Evolutionary conservation across 2,113 vertebrate genomes (phyloP).

Genomic region (Dipodomys stephensi): DNA sequence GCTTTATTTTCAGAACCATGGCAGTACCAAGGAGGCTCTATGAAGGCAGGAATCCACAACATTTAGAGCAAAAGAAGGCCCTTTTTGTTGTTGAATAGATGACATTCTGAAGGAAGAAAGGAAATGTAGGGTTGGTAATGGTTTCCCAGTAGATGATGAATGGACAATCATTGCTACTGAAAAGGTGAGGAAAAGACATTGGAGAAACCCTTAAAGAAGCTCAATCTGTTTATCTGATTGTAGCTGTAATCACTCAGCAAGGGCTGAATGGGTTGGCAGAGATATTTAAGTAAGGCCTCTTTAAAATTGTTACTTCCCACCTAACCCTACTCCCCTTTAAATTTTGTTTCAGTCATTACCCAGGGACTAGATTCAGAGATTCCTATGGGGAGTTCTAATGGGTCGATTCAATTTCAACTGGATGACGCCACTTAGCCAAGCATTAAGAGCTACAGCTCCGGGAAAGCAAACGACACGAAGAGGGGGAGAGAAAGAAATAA

Average conservation of each 20-base stretch:
- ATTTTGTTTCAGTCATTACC: slow-evolving; percentile 82
- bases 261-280: slow-evolving; percentile 65
- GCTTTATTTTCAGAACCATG: slow-evolving; percentile 64
- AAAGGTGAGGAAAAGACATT: slow-evolving; percentile 53
- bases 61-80: slow-evolving; percentile 59
- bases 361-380: slow-evolving; percentile 87
- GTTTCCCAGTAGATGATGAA: slow-evolving; percentile 52
- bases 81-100: slow-evolving; percentile 60
- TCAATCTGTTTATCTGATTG: slow-evolving; percentile 50
- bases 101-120: slow-evolving; percentile 50
- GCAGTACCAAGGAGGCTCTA: slow-evolving; percentile 33
- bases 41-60: slow-evolving; percentile 60
- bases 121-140: slow-evolving; percentile 52
- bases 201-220: slow-evolving; percentile 43
- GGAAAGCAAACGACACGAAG: slow-evolving; percentile 81
- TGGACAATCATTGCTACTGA: slow-evolving; percentile 61
- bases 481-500: slow-evolving; percentile 74
- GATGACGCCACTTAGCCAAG: slow-evolving; percentile 90
- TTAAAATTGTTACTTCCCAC: slow-evolving; percentile 73
- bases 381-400: slow-evolving; percentile 89
- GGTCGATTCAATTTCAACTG: slow-evolving; percentile 88
- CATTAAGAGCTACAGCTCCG: slow-evolving; percentile 88
- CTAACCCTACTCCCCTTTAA: slow-evolving; percentile 62
- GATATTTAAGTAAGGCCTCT: slow-evolving; percentile 75
- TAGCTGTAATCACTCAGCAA: slow-evolving; percentile 52